phyloP scores from a whole-genome alignment of 2,797 vertebrate species.

The Myotis myotis region DNA sequence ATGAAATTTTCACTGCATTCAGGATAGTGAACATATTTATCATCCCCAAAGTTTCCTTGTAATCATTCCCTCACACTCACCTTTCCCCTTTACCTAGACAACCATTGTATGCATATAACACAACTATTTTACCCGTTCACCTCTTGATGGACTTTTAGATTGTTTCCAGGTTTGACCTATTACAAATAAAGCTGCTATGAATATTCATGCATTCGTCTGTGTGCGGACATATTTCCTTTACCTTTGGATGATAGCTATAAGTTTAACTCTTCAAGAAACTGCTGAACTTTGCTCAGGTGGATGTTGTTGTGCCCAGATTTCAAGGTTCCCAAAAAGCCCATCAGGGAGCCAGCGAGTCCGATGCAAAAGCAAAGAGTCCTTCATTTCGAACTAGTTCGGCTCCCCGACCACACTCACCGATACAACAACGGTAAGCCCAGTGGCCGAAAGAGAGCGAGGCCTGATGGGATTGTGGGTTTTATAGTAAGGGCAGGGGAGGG shows the following conservation, averaged over 20 bases:
- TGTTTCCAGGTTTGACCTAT: neutral
- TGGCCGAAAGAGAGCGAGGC: no score
- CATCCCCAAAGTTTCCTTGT: neutral
- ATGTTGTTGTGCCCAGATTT: no score
- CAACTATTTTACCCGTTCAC: neutral
- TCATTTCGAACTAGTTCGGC: no score
- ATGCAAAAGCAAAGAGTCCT: no score
- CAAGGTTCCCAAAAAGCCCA: no score
- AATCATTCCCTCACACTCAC: neutral
- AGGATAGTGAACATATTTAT: neutral
- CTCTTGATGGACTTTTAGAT: neutral
- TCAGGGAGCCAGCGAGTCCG: no score
- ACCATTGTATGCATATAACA: neutral
- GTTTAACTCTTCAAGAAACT: slow-evolving; percentile 28
- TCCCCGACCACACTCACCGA: no score
- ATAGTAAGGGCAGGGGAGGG: no score
- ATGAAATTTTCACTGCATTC: neutral
- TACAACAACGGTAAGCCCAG: no score
- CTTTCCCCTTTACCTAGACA: neutral
- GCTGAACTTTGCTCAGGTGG: neutral
- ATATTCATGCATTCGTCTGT: neutral
- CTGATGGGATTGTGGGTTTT: no score
- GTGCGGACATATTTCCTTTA: neutral
- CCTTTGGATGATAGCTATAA: neutral
- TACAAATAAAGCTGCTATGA: neutral